Base-by-base conservation (phyloP, 1,140 invertebrate genomes). In the Helicoverpa zea region DNA sequence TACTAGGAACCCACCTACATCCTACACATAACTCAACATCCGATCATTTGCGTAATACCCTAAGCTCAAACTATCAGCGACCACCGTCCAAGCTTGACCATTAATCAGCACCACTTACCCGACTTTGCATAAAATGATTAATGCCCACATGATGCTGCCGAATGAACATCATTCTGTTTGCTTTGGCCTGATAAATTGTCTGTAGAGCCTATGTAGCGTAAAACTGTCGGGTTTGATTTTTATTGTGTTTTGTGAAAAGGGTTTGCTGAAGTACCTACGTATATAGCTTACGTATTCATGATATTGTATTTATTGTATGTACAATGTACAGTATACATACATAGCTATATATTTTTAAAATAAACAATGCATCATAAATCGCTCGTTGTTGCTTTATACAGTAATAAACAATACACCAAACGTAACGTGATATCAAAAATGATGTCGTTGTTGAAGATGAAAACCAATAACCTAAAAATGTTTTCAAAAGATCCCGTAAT, bases 51-150 rank as follows among this genome's bases (percentile, higher is more conserved):
- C 47, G 29, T 75, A 74, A 76, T 68, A 49, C 74, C 11, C n/a
- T 11, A 85, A 83, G 86, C 89, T 66, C 83, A 75, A 35, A 88
- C 64, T 86, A 2, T 76, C 30, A 3, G 80, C 75, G 76, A 43
- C n/a, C 47, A 76, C 35, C 18, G 51, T 72, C 51, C 82, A 83
- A 82, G 84, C 87, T 90, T 94, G 92, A 92, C 92, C 91, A 90
- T 94, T 94, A 91, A 94, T 94, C 92, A 94, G 88, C 18, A 81
- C 86, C 90, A 91, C 93, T 94, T 94, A 93, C 84, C 86, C 79
- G 86, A 94, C 93, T 94, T 94, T 94, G 90, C 93, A 94, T 94
- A 93, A 93, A 93, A 93, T 94, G 93, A 94, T 94, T 93, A 93
- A 94, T 94, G 91, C 84, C 82, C 81, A 84, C 90, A 89, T 86